Conservation (phyloP, 2,888 invertebrate species). For the Hyles lineata region DNA sequence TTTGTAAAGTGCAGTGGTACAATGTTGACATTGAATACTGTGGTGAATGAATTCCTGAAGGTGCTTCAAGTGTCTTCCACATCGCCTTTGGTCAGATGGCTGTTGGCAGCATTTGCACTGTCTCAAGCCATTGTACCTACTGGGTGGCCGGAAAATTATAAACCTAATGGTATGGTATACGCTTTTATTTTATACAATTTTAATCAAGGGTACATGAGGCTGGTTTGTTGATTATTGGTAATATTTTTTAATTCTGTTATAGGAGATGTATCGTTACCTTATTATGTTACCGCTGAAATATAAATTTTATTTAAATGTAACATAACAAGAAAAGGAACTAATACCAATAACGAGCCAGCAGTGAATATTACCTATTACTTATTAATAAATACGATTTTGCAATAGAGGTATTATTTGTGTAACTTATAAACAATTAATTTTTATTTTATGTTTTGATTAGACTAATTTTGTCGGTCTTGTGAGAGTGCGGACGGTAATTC, state of each 20-base stretch:
- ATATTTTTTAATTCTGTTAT: not conserved
- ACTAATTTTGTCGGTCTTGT: no score
- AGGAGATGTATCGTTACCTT: no score
- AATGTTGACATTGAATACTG: constrained; percentile 51
- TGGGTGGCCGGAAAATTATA: constrained; percentile 65
- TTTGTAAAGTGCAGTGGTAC: constrained; percentile 11
- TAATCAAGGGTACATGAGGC: not conserved
- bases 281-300: no score
- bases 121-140: constrained; percentile 58
- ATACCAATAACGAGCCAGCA: no score
- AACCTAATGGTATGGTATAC: constrained; percentile 54
- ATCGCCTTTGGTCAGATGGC: constrained; percentile 53
- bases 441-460: no score
- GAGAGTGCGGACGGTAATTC: no score
- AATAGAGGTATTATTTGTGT: no score
- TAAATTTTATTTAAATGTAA: no score
- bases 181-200: not conserved
- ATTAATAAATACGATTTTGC: no score
- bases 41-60: constrained; percentile 55
- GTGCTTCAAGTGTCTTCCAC: constrained; percentile 53
- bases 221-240: not conserved
- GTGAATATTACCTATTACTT: no score
- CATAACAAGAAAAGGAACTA: no score
- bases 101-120: constrained; percentile 59
- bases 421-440: no score